Percentiles rank a stretch among this genome's conserved stretches.
Evolutionary conservation across 2,888 invertebrate species (phyloP).

Genomic region (Augochlorella aurata): DNA sequence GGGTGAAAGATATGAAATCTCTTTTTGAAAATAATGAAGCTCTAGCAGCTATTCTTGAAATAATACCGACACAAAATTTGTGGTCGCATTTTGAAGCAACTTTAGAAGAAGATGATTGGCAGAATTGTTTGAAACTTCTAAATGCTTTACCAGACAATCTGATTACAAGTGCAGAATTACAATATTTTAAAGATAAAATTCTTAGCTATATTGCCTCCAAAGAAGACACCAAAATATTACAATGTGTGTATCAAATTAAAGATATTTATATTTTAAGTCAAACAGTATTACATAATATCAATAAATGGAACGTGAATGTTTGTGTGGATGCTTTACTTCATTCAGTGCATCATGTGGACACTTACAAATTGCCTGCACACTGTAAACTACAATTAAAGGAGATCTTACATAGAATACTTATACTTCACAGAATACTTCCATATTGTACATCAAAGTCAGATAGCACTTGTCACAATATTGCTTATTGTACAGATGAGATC

Average conservation of each 20-base stretch:
- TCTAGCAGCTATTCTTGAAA: slow-evolving; percentile 85
- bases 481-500: slow-evolving; percentile 78
- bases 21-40: slow-evolving; percentile 85
- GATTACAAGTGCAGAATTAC: slow-evolving; percentile 83
- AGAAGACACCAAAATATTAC: slow-evolving; percentile 79
- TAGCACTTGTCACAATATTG: slow-evolving; percentile 74
- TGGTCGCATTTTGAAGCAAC: slow-evolving; percentile 83
- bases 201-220: slow-evolving; percentile 85
- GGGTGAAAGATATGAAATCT: slow-evolving; percentile 83
- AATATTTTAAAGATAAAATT: slow-evolving; percentile 84
- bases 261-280: slow-evolving; percentile 73
- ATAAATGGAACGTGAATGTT: slow-evolving; percentile 74
- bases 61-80: slow-evolving; percentile 83
- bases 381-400: slow-evolving; percentile 73
- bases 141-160: slow-evolving; percentile 85
- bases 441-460: slow-evolving; percentile 67
- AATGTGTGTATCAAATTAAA: slow-evolving; percentile 74
- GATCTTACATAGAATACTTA: slow-evolving; percentile 73
- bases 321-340: slow-evolving; percentile 75
- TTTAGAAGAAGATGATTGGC: slow-evolving; percentile 81
- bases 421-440: slow-evolving; percentile 77
- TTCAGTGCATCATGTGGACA: slow-evolving; percentile 70
- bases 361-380: slow-evolving; percentile 70
- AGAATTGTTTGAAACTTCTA: slow-evolving; percentile 82
- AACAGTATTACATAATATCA: slow-evolving; percentile 73